Evolutionary conservation across 2,888 invertebrate species (phyloP).

Genomic region (Lamproptera curius): DNA sequence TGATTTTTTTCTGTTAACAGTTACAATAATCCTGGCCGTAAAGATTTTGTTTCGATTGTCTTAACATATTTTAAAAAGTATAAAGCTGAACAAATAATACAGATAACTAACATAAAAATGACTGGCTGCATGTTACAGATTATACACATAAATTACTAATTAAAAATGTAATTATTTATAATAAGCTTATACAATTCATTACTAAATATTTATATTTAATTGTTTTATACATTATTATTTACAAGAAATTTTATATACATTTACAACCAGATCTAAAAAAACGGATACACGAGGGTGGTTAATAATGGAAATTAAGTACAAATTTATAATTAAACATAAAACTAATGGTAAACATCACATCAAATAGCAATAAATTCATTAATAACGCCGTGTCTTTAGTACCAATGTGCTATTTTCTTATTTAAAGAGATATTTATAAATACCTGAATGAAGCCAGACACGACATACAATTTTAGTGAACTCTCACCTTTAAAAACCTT

Average conservation of each 20-base stretch:
- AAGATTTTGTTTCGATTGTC: slow-evolving; percentile 12
- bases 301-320: slow-evolving; percentile 29
- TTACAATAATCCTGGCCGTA: neutral
- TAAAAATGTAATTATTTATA: slow-evolving; percentile 30
- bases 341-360: slow-evolving; percentile 67
- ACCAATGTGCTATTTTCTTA: slow-evolving; percentile 5
- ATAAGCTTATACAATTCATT: slow-evolving; percentile 30
- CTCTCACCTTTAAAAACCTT: slow-evolving; percentile 11
- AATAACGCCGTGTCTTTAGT: neutral
- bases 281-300: slow-evolving; percentile 29
- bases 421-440: too few relatives aligned
- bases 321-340: slow-evolving; percentile 30
- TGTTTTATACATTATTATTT: slow-evolving; percentile 50
- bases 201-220: slow-evolving; percentile 36
- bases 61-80: slow-evolving; percentile 2
- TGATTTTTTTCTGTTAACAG: neutral
- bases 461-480: slow-evolving; percentile 2
- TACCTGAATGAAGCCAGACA: slow-evolving; percentile 5
- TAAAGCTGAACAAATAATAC: slow-evolving; percentile 19
- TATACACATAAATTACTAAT: slow-evolving; percentile 25
- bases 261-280: slow-evolving; percentile 51
- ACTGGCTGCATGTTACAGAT: slow-evolving; percentile 25
- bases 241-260: slow-evolving; percentile 54
- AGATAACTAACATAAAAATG: slow-evolving; percentile 21
- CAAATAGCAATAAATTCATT: slow-evolving; percentile 25